Evolutionary conservation across 2,113 vertebrate genomes (phyloP).

Genomic region (Crotalus viridis): DNA sequence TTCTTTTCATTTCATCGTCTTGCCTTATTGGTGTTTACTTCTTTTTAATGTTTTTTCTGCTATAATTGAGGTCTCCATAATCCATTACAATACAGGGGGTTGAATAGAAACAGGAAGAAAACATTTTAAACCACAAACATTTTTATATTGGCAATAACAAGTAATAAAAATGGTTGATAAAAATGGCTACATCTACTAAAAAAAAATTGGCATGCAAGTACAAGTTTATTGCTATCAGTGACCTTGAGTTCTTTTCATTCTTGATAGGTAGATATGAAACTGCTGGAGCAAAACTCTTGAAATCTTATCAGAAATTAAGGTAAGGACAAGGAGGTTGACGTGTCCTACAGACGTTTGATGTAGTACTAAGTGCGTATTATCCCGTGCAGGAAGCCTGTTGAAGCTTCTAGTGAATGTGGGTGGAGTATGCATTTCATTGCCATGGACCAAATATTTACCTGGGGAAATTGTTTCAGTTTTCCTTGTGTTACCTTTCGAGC

Average conservation of each 20-base stretch:
- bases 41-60: not conserved
- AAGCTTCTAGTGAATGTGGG: not conserved
- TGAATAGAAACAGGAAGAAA: not conserved
- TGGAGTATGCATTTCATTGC: not conserved
- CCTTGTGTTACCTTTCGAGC: not conserved
- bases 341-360: not conserved
- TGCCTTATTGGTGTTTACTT: not conserved
- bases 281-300: conserved; percentile 79
- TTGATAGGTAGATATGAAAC: conserved; percentile 80
- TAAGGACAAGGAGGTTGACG: conserved; percentile 54
- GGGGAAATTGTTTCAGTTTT: not conserved
- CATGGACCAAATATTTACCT: not conserved
- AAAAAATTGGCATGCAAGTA: not conserved
- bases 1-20: not conserved
- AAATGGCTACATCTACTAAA: not conserved
- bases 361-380: not conserved
- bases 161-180: not conserved
- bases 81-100: not conserved
- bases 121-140: not conserved
- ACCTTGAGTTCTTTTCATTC: conserved; percentile 29
- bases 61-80: not conserved
- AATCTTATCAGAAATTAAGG: conserved; percentile 80
- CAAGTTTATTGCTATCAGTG: conserved; percentile 13
- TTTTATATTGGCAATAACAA: not conserved
- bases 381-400: not conserved